These are phyloP conservation scores for Drosophila jambulina DNA, from an alignment of 1,140 invertebrate species.

Conservation along the genomic window DNA sequence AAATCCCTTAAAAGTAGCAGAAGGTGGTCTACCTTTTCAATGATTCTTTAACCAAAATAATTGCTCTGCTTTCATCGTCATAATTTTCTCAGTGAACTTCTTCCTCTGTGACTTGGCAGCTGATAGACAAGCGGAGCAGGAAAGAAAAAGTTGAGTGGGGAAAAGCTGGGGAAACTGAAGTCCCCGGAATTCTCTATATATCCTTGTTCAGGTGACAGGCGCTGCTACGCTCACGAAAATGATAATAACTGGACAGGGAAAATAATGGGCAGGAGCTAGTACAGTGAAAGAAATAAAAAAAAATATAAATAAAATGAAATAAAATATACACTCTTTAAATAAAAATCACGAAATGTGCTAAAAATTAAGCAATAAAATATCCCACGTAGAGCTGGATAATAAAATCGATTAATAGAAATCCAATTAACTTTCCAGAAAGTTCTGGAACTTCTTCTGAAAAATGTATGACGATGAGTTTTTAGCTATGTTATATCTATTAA, in stretches of 20 bases:
- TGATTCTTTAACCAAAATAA: background rate
- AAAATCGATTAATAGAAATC: too few relatives aligned
- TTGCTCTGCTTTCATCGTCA: background rate
- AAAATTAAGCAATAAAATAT: too few relatives aligned
- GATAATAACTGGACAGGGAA: slow-evolving; percentile 32
- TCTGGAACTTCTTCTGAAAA: too few relatives aligned
- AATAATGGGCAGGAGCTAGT: too few relatives aligned
- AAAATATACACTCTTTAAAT: too few relatives aligned
- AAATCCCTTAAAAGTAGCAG: background rate
- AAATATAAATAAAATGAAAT: too few relatives aligned
- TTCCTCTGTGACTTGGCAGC: slow-evolving; percentile 36
- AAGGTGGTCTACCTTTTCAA: too few relatives aligned
- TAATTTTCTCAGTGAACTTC: slow-evolving; percentile 1
- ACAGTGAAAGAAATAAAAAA: background rate
- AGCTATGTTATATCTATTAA: too few relatives aligned
- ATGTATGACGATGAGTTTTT: too few relatives aligned
- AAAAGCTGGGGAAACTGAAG: background rate
- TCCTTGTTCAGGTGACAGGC: slow-evolving; percentile 41
- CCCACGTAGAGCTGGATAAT: too few relatives aligned
- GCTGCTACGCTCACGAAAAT: slow-evolving; percentile 18
- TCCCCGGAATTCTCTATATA: slow-evolving; percentile 7
- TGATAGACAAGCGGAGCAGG: slow-evolving; percentile 51
- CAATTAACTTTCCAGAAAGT: too few relatives aligned
- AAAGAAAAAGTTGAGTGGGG: background rate
- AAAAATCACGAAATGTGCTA: too few relatives aligned